Conservation (phyloP, 2,888 invertebrate genomes). For the Eremobia ochroleuca region DNA sequence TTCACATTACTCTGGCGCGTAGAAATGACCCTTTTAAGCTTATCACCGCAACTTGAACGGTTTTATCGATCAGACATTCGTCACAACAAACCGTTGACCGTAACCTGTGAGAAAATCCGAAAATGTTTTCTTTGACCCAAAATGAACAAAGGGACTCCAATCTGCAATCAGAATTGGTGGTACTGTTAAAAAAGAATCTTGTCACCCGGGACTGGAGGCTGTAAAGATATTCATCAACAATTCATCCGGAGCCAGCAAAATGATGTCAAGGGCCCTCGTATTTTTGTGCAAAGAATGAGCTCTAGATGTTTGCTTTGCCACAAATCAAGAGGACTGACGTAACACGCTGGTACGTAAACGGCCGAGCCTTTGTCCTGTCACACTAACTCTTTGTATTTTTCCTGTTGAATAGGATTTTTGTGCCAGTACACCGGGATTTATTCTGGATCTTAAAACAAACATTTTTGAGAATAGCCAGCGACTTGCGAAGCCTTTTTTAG, state of each 20-base stretch:
- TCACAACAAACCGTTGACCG: constrained; percentile 67
- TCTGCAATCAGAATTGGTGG: constrained; percentile 69
- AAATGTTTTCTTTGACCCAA: constrained; percentile 63
- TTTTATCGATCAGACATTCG: constrained; percentile 58
- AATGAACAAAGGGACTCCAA: constrained; percentile 68
- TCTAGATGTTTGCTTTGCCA: constrained; percentile 78
- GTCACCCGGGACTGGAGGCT: constrained; percentile 42
- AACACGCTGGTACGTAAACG: constrained; percentile 74
- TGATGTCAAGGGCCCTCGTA: constrained; percentile 74
- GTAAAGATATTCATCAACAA: constrained; percentile 68
- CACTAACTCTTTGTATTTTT: constrained; percentile 78
- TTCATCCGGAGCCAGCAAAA: constrained; percentile 68
- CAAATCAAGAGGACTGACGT: constrained; percentile 80
- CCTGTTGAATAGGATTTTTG: constrained; percentile 72
- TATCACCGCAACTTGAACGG: constrained; percentile 58
- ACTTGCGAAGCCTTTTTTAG: constrained; percentile 48
- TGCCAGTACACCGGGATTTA: constrained; percentile 69
- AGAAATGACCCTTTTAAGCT: constrained; percentile 60
- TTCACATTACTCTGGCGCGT: constrained; percentile 39
- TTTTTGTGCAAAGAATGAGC: constrained; percentile 73
- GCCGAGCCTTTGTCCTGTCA: constrained; percentile 77
- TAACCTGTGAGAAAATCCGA: constrained; percentile 47
- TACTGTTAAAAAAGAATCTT: constrained; percentile 56
- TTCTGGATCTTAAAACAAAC: constrained; percentile 66
- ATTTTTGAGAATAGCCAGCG: constrained; percentile 53